Conservation (phyloP, 2,113 vertebrate species). For the Sylvia atricapilla region DNA sequence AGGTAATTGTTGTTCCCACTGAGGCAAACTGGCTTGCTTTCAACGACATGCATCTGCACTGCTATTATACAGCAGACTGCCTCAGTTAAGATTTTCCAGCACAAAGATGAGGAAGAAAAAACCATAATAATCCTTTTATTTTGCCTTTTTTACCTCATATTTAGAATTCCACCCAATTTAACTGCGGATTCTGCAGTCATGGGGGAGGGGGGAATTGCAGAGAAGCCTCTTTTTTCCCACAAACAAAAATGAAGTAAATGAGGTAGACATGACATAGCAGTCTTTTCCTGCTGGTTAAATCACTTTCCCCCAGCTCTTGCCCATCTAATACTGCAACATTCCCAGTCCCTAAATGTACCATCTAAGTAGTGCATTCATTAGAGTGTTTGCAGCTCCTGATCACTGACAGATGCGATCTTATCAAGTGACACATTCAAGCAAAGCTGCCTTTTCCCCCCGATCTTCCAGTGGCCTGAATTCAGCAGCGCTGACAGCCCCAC, state of each 20-base stretch:
- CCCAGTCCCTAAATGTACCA: background rate
- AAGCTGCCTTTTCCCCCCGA: background rate
- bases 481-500: conserved; percentile 33
- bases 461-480: conserved; percentile 50
- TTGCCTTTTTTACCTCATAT: background rate
- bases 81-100: background rate
- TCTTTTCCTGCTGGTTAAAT: conserved; percentile 3
- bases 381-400: background rate
- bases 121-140: background rate
- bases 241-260: conserved; percentile 4
- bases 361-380: background rate
- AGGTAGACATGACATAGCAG: background rate
- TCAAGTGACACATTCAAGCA: conserved; percentile 40
- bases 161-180: background rate
- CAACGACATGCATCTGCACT: background rate
- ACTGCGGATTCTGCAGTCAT: background rate
- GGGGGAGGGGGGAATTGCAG: background rate
- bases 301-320: background rate
- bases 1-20: background rate
- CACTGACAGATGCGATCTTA: conserved; percentile 44
- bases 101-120: background rate
- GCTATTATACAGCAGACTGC: background rate
- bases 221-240: background rate
- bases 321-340: conserved; percentile 34
- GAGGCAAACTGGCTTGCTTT: conserved; percentile 6